These are phyloP conservation scores for Abrostola triplasia DNA, from an alignment of 2,888 invertebrate species.

Conservation along the genomic window DNA sequence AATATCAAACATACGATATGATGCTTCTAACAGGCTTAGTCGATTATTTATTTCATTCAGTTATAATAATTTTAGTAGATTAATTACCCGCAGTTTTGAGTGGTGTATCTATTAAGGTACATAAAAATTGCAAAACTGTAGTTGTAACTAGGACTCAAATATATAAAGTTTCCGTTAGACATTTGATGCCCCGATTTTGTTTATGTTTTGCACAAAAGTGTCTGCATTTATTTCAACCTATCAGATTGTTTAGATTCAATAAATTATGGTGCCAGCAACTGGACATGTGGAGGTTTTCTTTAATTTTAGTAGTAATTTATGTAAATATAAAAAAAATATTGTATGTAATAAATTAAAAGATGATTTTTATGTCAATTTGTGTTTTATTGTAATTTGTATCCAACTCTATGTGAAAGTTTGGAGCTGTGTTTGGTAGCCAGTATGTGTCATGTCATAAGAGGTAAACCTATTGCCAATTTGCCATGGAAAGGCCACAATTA, in stretches of 20 bases:
- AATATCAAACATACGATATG: background rate
- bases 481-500: too few species aligned
- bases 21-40: constrained; percentile 2
- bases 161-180: constrained; percentile 14
- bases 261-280: constrained; percentile 57
- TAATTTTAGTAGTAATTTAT: constrained; percentile 77
- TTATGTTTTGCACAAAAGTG: constrained; percentile 40
- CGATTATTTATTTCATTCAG: constrained; percentile 2
- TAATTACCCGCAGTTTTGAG: constrained; percentile 7
- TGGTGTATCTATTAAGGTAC: constrained; percentile 13
- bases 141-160: constrained; percentile 7
- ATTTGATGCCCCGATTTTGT: constrained; percentile 8
- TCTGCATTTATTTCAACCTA: constrained; percentile 48
- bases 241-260: constrained; percentile 27
- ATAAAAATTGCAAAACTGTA: constrained; percentile 18
- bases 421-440: background rate
- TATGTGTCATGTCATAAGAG: too few species aligned
- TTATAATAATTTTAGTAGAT: constrained; percentile 9
- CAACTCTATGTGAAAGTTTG: too few species aligned
- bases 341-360: constrained; percentile 80
- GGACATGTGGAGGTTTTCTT: constrained; percentile 54
- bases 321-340: constrained; percentile 79
- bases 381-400: constrained; percentile 27
- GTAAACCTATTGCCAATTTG: too few species aligned
- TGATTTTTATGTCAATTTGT: constrained; percentile 72